phyloP scores from a whole-genome alignment of 2,113 vertebrate species.

The Xenopus laevis region DNA sequence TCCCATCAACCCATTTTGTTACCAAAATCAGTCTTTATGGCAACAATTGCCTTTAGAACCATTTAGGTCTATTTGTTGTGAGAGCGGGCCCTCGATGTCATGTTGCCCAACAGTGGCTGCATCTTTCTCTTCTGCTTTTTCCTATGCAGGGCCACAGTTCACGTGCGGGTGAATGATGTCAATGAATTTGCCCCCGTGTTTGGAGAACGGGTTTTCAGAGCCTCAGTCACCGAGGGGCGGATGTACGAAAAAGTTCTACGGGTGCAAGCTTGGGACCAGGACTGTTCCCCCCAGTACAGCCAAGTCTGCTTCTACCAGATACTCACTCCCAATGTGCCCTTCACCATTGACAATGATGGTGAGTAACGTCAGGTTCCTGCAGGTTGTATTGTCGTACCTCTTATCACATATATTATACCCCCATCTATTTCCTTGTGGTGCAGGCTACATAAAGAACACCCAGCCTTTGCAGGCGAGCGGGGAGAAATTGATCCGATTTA shows the following conservation, averaged over 20 bases:
- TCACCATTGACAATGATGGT: conserved; percentile 96
- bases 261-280: conserved; percentile 90
- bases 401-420: neutral
- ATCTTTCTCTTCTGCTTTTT: too few relatives aligned
- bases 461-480: conserved; percentile 90
- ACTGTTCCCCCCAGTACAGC: conserved; percentile 97
- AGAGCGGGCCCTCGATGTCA: too few relatives aligned
- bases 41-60: too few relatives aligned
- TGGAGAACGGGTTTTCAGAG: conserved; percentile 85
- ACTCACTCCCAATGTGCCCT: conserved; percentile 92
- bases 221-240: conserved; percentile 87
- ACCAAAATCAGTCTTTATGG: too few relatives aligned
- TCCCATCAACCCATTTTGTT: too few relatives aligned
- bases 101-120: too few relatives aligned
- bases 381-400: neutral
- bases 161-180: conserved; percentile 92
- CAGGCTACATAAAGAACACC: conserved; percentile 96
- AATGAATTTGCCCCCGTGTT: conserved; percentile 97
- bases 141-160: conserved; percentile 82
- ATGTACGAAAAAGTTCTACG: conserved; percentile 89
- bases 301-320: conserved; percentile 99
- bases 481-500: conserved; percentile 86
- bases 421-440: conserved; percentile 20
- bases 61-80: too few relatives aligned
- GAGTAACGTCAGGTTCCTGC: conserved; percentile 47